phyloP scores from a whole-genome alignment of 2,113 vertebrate genomes.

The Aegotheles bennettii region DNA sequence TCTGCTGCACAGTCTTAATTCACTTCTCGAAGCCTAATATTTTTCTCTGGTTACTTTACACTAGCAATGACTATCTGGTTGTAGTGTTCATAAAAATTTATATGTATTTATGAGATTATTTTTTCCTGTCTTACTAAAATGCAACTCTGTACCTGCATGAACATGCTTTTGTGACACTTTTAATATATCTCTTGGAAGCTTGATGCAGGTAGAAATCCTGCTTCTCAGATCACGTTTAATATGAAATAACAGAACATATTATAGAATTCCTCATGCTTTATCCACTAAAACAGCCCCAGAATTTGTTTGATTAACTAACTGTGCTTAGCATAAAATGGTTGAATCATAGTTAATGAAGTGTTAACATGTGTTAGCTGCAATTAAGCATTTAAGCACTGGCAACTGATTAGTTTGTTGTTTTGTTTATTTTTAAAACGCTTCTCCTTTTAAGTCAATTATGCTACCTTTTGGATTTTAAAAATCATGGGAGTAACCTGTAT shows the following conservation, averaged over 20 bases:
- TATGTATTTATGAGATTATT: neutral
- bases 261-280: neutral
- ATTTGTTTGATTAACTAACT: neutral
- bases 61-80: neutral
- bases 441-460: neutral
- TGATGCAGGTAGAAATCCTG: neutral
- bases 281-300: neutral
- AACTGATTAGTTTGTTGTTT: neutral
- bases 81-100: neutral
- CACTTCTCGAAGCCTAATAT: no score
- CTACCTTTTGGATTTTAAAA: neutral
- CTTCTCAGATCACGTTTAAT: neutral
- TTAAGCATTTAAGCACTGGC: neutral
- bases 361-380: neutral
- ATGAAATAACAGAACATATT: neutral
- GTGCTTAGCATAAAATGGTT: neutral
- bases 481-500: neutral
- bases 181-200: neutral
- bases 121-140: neutral
- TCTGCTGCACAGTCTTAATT: no score
- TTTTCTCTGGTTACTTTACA: neutral
- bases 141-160: neutral
- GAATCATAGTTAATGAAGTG: neutral
- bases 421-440: neutral
- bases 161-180: neutral